Evolutionary conservation across 2,888 invertebrate species (phyloP), one percentile per base, ranked within the genome.

Genomic region (Volucella bombylans): DNA sequence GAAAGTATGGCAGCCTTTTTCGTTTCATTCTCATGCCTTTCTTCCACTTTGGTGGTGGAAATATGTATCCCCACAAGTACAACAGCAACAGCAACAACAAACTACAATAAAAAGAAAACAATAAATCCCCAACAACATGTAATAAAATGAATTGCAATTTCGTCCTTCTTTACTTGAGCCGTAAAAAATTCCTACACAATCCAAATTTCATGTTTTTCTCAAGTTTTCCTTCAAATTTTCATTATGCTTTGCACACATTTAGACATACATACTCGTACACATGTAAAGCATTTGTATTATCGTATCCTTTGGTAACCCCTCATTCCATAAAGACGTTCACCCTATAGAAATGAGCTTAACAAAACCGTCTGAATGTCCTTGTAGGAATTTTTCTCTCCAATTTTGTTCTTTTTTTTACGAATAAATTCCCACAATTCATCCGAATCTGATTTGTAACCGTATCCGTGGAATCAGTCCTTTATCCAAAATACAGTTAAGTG

Each of bases 141-240:
- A 54, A 54, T 54, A 54, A 67, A 54, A 54, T 54, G 54, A 67
- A 54, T 67, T 67, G 59, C 72, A 55, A 65, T 43, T 45, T 43
- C 31, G 14, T 14, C 31, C 1, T 54, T 31, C 18, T 8, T 23
- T 15, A 43, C 23, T 64, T 2, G 8, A 14, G 67, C 43, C 64
- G 47, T 73, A 73, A 73, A 73, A 49, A 31, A 6, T 31, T 64
- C 47, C 23, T 47, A 38, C 64, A 55, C 73, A 64, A 64, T 73
- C n/a, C 62, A 73, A 64, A 73, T 64, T 64, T 73, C 64, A 73
- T 55, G 55, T 64, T 23, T 62, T 73, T 64, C 64, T 73, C 55
- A 73, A 73, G 55, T 73, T 73, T 54, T 55, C 38, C 68, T n/a
- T 8, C n/a, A 12, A 39, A 50, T 45, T 67, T n/a, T 11, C 23